phyloP scores from a whole-genome alignment of 2,797 vertebrate species.

The Sebastes hopkinsi region DNA sequence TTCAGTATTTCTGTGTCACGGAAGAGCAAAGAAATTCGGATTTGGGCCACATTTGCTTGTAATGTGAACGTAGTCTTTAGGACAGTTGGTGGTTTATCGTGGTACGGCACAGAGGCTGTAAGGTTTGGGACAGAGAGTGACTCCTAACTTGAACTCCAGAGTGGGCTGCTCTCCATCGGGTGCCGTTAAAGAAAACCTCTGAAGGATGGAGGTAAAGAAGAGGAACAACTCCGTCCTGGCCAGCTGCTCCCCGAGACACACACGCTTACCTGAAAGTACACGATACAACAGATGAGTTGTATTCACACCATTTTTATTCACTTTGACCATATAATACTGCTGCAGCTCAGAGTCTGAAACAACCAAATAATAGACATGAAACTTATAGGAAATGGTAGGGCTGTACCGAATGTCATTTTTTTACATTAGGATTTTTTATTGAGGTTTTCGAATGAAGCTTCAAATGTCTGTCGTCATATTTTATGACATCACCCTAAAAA shows the following conservation, averaged over 20 bases:
- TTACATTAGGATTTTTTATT: too few relatives aligned
- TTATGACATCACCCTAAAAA: too few relatives aligned
- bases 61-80: neutral
- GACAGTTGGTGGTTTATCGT: constrained; percentile 8
- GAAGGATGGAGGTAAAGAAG: constrained; percentile 79
- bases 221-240: constrained; percentile 83
- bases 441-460: neutral
- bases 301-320: neutral
- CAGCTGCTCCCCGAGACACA: constrained; percentile 82
- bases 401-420: neutral
- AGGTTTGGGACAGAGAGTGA: constrained; percentile 70
- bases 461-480: neutral
- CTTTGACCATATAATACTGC: neutral
- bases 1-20: too few relatives aligned
- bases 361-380: neutral
- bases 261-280: constrained; percentile 79
- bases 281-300: neutral
- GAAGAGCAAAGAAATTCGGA: too few relatives aligned
- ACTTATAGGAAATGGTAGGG: neutral
- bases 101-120: constrained; percentile 76
- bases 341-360: neutral
- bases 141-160: constrained; percentile 61
- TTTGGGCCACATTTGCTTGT: too few relatives aligned
- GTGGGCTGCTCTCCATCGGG: constrained; percentile 62
- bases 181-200: constrained; percentile 83